These are phyloP conservation scores for Berghia stephanieae DNA, from an alignment of 1,140 invertebrate genomes.

Conservation along the genomic window DNA sequence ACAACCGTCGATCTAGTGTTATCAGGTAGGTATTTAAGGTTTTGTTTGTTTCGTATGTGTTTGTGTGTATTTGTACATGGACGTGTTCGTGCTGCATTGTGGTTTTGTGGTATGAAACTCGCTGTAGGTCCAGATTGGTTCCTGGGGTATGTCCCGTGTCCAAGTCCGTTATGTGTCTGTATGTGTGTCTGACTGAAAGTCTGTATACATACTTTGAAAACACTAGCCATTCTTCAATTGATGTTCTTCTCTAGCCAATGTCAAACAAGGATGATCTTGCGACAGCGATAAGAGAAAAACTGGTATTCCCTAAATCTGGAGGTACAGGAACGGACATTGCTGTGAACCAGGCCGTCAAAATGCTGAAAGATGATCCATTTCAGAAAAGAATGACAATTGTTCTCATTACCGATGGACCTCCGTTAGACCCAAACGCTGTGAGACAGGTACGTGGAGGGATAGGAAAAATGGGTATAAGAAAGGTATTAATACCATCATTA, in stretches of 20 bases:
- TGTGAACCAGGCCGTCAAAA: constrained; percentile 9
- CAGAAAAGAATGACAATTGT: constrained; percentile 9
- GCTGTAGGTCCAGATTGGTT: too few species aligned
- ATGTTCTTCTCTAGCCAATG: too few species aligned
- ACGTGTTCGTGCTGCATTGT: too few species aligned
- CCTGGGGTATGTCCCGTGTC: too few species aligned
- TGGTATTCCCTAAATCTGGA: constrained; percentile 25
- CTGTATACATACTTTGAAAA: background rate
- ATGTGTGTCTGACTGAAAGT: constrained; percentile 4
- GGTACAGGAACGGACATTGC: constrained; percentile 31
- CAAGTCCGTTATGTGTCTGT: constrained; percentile 5
- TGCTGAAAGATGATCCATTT: constrained; percentile 6
- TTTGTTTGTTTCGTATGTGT: too few species aligned
- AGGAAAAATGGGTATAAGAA: background rate
- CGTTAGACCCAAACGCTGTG: constrained; percentile 12
- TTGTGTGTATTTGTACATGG: too few species aligned
- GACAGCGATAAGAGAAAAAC: constrained; percentile 1
- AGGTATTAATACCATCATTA: too few species aligned
- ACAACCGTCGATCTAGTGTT: too few species aligned
- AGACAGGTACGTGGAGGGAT: constrained; percentile 25
- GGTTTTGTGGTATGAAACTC: too few species aligned
- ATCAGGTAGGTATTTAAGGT: too few species aligned
- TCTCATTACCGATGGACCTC: constrained; percentile 34
- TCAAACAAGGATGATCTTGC: constrained; percentile 31
- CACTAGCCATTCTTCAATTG: too few species aligned